Evolutionary conservation across 2,797 vertebrate species (phyloP), one percentile per base, ranked within the genome.

Genomic region (Telmatherina bonti): DNA sequence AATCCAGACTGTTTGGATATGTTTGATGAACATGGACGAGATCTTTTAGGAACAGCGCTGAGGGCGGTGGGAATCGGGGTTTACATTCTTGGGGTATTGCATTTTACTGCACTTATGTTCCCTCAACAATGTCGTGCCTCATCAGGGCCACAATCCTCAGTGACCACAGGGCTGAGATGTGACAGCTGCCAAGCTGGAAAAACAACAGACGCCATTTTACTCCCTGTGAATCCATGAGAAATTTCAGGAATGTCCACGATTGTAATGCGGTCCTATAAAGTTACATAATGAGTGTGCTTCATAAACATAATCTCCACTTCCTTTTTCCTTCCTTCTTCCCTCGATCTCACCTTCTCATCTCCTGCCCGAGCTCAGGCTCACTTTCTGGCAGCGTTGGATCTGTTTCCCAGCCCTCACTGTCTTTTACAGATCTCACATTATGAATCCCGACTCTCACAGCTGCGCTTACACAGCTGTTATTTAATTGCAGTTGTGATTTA

Each of bases 151-250:
- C 85, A 79, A 85, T 88, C 83, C 79, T 81, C 66, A 15, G 30
- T 67, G 53, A 30, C 62, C 70, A 5, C 2, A 7, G 82, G 67
- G 79, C 77, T 30, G 27, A 56, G 58, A 74, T 84, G 72, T 70
- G 86, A 92, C 94, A 94, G 93, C 94, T 95, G 93, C 88, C 81
- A 38, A 41, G 70, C 76, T 75, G 33, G 62, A 74, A 85, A 82
- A 85, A 88, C 85, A 88, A 90, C 84, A 72, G 76, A 70, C 59
- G 62, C 67, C 3, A n/a, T 79, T 89, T 86, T 78, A 66, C 15
- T 76, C 78, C 82, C 45, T 76, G 81, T 55, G 78, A 78, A 78
- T 83, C 43, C 0, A 0, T 38, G 80, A 76, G 70, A 90, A 92
- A 90, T 92, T 88, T 85, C 85, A 82, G 87, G 86, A 86, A 86